phyloP scores from a whole-genome alignment of 2,797 vertebrate species.

The Bufotes viridis region DNA sequence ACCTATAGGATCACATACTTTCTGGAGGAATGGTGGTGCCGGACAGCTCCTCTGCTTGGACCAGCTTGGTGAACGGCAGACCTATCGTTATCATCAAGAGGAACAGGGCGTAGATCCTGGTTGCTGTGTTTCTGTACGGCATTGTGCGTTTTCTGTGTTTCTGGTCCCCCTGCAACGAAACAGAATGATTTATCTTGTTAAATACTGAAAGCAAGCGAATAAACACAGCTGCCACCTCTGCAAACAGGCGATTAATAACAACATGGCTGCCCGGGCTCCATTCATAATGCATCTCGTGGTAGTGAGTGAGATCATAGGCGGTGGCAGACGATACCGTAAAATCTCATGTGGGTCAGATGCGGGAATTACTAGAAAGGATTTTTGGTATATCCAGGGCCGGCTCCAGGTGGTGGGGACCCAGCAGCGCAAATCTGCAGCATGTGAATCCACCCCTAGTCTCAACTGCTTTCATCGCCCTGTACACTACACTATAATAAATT shows the following conservation, averaged over 20 bases:
- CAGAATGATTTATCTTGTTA: conserved; percentile 41
- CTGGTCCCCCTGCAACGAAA: conserved; percentile 34
- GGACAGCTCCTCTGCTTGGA: conserved; percentile 48
- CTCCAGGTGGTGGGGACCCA: too few relatives aligned
- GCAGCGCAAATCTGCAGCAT: too few relatives aligned
- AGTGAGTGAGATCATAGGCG: conserved; percentile 1
- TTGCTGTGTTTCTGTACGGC: conserved; percentile 48
- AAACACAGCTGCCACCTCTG: conserved; percentile 23
- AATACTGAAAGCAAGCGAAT: conserved; percentile 17
- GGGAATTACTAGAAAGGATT: neutral
- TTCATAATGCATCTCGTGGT: conserved; percentile 5
- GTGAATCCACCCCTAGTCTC: too few relatives aligned
- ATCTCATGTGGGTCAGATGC: conserved; percentile 8
- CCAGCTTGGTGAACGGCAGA: conserved; percentile 45
- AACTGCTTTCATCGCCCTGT: too few relatives aligned
- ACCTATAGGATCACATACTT: conserved; percentile 26
- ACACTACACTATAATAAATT: too few relatives aligned
- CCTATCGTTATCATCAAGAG: conserved; percentile 51
- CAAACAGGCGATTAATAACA: conserved; percentile 26
- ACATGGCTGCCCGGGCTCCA: neutral
- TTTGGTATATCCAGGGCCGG: neutral
- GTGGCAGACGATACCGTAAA: neutral
- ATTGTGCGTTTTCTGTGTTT: conserved; percentile 26
- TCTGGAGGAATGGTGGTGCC: conserved; percentile 58
- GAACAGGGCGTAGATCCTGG: conserved; percentile 53